phyloP scores from a whole-genome alignment of 2,888 invertebrate species.

The Hypselothyrea guttata region DNA sequence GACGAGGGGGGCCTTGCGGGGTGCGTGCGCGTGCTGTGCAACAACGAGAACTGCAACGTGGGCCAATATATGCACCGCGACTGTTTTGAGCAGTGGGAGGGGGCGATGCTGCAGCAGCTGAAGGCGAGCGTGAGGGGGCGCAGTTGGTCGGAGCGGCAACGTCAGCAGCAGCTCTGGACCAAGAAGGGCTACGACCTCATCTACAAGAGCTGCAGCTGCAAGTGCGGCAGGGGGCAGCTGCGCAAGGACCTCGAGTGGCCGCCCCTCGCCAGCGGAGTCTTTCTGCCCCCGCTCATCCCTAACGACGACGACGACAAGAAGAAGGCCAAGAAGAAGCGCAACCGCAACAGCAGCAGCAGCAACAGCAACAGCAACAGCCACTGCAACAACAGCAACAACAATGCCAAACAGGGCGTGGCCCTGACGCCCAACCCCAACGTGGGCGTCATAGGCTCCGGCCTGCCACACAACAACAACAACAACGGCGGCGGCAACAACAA shows the following conservation, averaged over 20 bases:
- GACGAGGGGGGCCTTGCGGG: slow-evolving; percentile 91
- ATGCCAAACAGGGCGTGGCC: slow-evolving; percentile 82
- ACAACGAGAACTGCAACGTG: slow-evolving; percentile 94
- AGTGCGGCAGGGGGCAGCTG: slow-evolving; percentile 95
- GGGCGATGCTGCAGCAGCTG: slow-evolving; percentile 92
- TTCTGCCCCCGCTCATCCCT: slow-evolving; percentile 5
- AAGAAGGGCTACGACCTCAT: slow-evolving; percentile 98
- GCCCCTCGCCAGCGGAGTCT: slow-evolving; percentile 76
- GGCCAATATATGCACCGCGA: slow-evolving; percentile 97
- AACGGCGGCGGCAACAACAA: slow-evolving; percentile 17
- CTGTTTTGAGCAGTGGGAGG: slow-evolving; percentile 98
- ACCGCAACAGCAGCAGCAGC: slow-evolving; percentile 83
- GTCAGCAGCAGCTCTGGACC: slow-evolving; percentile 97
- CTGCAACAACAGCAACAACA: slow-evolving; percentile 26
- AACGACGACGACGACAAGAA: slow-evolving; percentile 85
- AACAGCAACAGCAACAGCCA: slow-evolving; percentile 83
- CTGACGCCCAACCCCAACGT: slow-evolving; percentile 79
- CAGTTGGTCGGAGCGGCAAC: slow-evolving; percentile 97
- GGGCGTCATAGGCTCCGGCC: slow-evolving; percentile 79
- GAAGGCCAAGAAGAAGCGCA: slow-evolving; percentile 85
- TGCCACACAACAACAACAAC: slow-evolving; percentile 64
- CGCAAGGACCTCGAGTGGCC: slow-evolving; percentile 96
- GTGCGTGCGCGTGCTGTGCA: slow-evolving; percentile 94
- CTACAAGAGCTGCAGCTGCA: slow-evolving; percentile 96
- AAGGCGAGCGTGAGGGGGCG: slow-evolving; percentile 95